Percentiles rank a stretch among this genome's conserved stretches.
These are phyloP conservation scores for Mustela lutreola DNA, from an alignment of 2,113 vertebrate genomes.

Conservation along the genomic window DNA sequence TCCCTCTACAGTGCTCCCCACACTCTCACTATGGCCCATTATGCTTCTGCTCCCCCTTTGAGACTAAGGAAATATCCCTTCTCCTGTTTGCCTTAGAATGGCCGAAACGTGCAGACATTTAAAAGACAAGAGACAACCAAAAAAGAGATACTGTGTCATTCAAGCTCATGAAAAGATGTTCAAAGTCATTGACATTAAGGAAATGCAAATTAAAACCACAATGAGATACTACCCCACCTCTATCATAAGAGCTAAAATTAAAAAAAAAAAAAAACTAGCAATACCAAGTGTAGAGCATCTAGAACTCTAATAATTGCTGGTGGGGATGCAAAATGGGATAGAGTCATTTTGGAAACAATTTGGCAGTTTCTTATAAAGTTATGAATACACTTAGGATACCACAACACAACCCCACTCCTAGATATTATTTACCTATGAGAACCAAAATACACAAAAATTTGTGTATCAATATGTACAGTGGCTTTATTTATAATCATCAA, in stretches of 20 bases:
- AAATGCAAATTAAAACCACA: slow-evolving; percentile 2
- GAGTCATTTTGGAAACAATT: background rate
- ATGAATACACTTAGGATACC: background rate
- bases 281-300: background rate
- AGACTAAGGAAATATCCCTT: background rate
- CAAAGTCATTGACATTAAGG: background rate
- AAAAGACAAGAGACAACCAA: slow-evolving; percentile 24
- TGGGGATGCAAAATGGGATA: background rate
- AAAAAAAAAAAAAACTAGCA: background rate
- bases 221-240: background rate
- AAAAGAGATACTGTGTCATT: background rate
- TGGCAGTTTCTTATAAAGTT: background rate
- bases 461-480: background rate
- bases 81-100: background rate
- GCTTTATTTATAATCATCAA: background rate
- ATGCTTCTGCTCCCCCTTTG: background rate
- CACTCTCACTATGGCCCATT: background rate
- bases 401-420: background rate
- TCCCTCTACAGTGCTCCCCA: background rate
- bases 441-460: background rate
- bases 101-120: background rate
- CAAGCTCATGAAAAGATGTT: background rate
- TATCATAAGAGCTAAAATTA: background rate
- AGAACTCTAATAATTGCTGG: background rate
- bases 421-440: background rate